Evolutionary conservation across 2,113 vertebrate genomes (phyloP), one percentile per base, ranked within the genome.

Genomic region (Gavia stellata): DNA sequence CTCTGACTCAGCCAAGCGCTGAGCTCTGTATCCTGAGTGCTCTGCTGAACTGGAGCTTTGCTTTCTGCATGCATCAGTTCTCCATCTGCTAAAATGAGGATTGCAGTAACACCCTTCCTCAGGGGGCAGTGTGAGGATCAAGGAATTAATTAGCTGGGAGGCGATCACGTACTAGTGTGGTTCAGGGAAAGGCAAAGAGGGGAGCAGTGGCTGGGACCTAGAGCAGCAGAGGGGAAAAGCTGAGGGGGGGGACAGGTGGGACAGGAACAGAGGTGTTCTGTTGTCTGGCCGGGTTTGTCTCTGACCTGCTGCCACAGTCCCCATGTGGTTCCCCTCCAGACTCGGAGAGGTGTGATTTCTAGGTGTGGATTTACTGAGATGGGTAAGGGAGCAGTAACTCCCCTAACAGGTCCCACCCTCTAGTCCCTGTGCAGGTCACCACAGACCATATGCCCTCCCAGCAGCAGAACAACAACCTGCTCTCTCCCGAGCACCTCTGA

Each of bases 1-100:
- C 82, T 91, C 44, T 94, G 95, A 97, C 65, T 94, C 95, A 97
- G 88, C 53, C 58, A 17, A 12, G 52, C 2, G 0, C 58, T 31
- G 58, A 62, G 63, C 38, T 49, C 44, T 21, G 36, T 44, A 62
- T 73, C 31, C 23, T 4, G 18, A 70, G 29, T 17, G 55, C 67
- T 28, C 59, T 44, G 77, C 59, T 63, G 83, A 88, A 13, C 17
- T 6, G 14, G 6, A 81, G 67, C 72, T 38, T 36, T 50, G 50
- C 67, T 62, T 44, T 49, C 47, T 7, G 63, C 10, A 1, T 5
- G n/a, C 74, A 58, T n/a, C 88, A 1, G 20, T 53, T 93, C 75
- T 86, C 72, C 1, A 0, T 52, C 68, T 68, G 92, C 47, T 63
- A 3, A 5, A 38, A 6, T 0, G 5, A 12, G 67, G 50, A 28